Evolutionary conservation across 1,140 invertebrate genomes (phyloP), one percentile per base, ranked within the genome.

Genomic region (Drosophila sulfurigaster): DNA sequence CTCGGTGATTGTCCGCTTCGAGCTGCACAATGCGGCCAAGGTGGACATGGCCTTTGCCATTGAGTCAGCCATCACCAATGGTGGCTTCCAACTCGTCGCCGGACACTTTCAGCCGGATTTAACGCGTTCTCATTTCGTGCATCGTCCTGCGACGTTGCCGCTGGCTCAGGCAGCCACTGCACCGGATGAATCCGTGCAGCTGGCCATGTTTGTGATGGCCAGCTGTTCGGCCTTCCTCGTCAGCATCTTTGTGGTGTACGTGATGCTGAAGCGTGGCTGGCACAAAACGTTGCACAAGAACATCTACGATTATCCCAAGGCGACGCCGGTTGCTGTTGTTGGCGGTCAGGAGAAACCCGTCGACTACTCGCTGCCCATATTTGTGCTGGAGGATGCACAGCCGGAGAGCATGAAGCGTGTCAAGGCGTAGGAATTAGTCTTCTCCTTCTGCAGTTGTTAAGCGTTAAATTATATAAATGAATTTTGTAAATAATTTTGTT

Each of bases 1-100:
- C 1, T 81, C 79, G 0, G 83, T 79, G 0, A 79, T 86, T 3
- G 81, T 93, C 16, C 81, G 82, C 11, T 93, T 93, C 46, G 92
- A 93, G 56, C 60, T 93, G 62, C 90, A 91, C 65, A 82, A 92
- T 57, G 87, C 78, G 5, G 70, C 76, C 54, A 93, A 93, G 76
- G 81, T 93, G 64, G 90, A 92, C 57, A 60, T 82, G 68, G 92
- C 92, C n/a, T 92, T 91, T 51, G 90, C 90, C 65, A 91, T 93
- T 48, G 92, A 93, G 62, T 68, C 78, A 54, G 79, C 90, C 56
- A 82, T 92, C n/a, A 56, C 75, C 1, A 20, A 75, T 3, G 85
- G 87, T 13, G 62, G 77, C 16, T 85, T 93, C 15, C 71, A 82
- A 0, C 54, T 93, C 30, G 80, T 78, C 0, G 63, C 64, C 10